Evolutionary conservation across 1,140 invertebrate species (phyloP).

Genomic region (Hetaerina americana): DNA sequence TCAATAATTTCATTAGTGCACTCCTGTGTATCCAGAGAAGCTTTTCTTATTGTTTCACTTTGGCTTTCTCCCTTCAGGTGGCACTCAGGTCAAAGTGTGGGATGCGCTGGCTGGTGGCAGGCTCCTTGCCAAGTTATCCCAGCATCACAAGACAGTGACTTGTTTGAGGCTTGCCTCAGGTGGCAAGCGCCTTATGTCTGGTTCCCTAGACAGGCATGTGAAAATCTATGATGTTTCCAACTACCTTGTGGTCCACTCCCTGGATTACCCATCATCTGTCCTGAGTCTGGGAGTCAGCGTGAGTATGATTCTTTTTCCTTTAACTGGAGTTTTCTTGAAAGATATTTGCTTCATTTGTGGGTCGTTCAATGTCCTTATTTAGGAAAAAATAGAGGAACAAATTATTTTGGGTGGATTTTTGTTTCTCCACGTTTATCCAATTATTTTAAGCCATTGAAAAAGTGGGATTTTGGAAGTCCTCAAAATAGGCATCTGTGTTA

Average conservation of each 20-base stretch:
- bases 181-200: conserved; percentile 70
- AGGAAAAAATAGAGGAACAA: too few species aligned
- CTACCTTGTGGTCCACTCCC: conserved; percentile 75
- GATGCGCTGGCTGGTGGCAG: conserved; percentile 77
- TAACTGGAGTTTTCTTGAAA: too few species aligned
- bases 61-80: conserved; percentile 43
- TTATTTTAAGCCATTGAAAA: too few species aligned
- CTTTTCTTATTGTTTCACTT: too few species aligned
- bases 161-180: conserved; percentile 64
- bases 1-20: too few species aligned
- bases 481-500: too few species aligned
- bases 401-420: too few species aligned
- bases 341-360: too few species aligned
- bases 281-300: conserved; percentile 70
- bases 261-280: conserved; percentile 82
- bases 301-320: conserved; percentile 29
- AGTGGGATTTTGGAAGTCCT: too few species aligned
- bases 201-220: conserved; percentile 82
- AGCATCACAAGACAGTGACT: conserved; percentile 91
- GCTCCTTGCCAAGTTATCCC: conserved; percentile 60
- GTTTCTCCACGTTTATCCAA: too few species aligned
- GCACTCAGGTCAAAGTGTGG: conserved; percentile 86
- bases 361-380: too few species aligned
- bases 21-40: too few species aligned
- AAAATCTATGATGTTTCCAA: conserved; percentile 84